Percentiles rank a stretch among this genome's conserved stretches.
These are phyloP conservation scores for Sturmia bella DNA, from an alignment of 2,888 invertebrate species.

Conservation along the genomic window DNA sequence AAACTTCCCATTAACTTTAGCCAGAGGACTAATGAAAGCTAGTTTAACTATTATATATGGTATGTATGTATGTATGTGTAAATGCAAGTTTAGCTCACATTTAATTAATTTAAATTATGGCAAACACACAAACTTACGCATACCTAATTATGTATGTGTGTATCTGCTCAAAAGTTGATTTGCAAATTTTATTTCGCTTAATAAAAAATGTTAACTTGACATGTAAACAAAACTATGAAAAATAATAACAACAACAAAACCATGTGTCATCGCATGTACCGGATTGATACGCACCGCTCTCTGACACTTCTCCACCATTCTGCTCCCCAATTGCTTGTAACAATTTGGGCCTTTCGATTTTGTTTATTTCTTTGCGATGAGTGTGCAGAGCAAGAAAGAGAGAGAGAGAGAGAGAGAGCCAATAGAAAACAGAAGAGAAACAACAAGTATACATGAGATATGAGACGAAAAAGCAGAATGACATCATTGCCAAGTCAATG, in stretches of 20 bases:
- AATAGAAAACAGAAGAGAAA: constrained; percentile 23
- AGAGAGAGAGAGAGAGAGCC: constrained; percentile 28
- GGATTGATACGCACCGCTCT: constrained; percentile 1
- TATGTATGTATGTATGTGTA: too few relatives aligned
- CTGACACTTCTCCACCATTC: background rate
- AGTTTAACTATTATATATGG: too few relatives aligned
- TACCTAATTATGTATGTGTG: too few relatives aligned
- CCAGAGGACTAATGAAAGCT: too few relatives aligned
- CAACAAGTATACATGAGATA: background rate
- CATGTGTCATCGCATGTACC: constrained; percentile 33
- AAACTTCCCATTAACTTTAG: too few relatives aligned
- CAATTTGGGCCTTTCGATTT: constrained; percentile 5
- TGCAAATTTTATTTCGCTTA: background rate
- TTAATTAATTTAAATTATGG: too few relatives aligned
- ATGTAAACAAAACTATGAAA: constrained; percentile 35
- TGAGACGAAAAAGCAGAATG: constrained; percentile 56
- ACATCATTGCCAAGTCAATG: constrained; percentile 65
- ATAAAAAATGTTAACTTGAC: constrained; percentile 2
- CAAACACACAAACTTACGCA: too few relatives aligned
- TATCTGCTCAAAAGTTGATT: background rate
- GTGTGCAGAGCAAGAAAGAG: constrained; percentile 23
- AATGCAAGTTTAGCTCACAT: too few relatives aligned
- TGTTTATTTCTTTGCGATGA: constrained; percentile 39
- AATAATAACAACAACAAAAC: background rate
- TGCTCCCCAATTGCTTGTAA: constrained; percentile 9